A percentile compares a stretch with the other conserved stretches of the same genome.
Evolutionary conservation across 2,888 invertebrate genomes (phyloP).

Genomic region (Campoplex capitator): DNA sequence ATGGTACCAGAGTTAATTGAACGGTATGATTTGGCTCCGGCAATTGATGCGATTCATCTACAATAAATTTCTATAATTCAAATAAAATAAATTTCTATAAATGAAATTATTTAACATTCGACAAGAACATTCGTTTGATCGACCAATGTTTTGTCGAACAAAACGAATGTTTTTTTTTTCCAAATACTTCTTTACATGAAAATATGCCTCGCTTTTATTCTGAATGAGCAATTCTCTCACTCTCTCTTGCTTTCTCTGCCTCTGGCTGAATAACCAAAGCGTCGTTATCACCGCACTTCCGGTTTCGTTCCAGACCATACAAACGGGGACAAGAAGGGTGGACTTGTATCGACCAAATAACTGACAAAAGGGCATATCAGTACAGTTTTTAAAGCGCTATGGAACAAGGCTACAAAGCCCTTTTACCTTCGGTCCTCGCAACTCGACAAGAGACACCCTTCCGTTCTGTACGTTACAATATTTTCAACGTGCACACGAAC

Average conservation of each 20-base stretch:
- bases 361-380: constrained; percentile 35
- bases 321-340: constrained; percentile 51
- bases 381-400: background rate
- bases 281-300: constrained; percentile 70
- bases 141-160: no score
- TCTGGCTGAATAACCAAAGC: constrained; percentile 65
- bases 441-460: constrained; percentile 25
- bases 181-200: background rate
- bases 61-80: no score
- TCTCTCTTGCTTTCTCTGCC: constrained; percentile 14
- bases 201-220: constrained; percentile 35
- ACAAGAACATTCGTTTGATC: no score
- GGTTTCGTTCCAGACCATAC: constrained; percentile 58
- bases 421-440: background rate
- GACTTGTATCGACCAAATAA: constrained; percentile 17
- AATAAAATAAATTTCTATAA: no score
- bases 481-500: constrained; percentile 35
- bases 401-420: background rate
- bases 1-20: no score
- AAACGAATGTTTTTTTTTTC: no score
- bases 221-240: constrained; percentile 45
- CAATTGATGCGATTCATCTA: no score
- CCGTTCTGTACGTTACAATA: constrained; percentile 26
- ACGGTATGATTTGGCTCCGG: no score
- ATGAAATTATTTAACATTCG: no score